A percentile compares a stretch with the other conserved stretches of the same genome.
These are phyloP conservation scores for Xanthostigma xanthostigma DNA, from an alignment of 2,888 invertebrate genomes.

Conservation along the genomic window DNA sequence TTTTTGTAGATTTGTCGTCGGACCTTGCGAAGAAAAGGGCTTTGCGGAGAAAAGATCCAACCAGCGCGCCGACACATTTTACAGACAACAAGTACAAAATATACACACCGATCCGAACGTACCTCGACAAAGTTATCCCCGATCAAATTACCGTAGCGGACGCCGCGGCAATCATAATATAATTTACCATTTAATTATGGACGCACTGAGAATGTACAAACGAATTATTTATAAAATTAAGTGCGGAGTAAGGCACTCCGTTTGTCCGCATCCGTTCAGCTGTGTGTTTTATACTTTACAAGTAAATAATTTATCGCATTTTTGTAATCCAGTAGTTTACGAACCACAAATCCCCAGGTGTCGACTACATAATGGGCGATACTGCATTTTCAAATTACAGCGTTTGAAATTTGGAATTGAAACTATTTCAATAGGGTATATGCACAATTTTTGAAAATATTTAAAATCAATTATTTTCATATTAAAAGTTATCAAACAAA, in stretches of 20 bases:
- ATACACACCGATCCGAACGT: conserved; percentile 1
- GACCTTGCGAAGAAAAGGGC: conserved; percentile 40
- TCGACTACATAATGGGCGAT: too few relatives aligned
- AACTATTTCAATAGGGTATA: too few relatives aligned
- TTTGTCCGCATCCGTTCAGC: conserved; percentile 47
- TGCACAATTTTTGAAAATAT: too few relatives aligned
- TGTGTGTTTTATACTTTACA: conserved; percentile 41
- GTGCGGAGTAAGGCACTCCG: conserved; percentile 29
- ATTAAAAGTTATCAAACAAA: too few relatives aligned
- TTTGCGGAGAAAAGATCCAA: conserved; percentile 19
- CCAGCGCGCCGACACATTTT: conserved; percentile 18
- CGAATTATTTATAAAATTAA: conserved; percentile 33
- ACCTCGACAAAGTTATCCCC: not conserved
- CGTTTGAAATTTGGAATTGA: not conserved
- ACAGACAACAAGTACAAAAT: conserved; percentile 18
- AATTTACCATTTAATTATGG: conserved; percentile 25
- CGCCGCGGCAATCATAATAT: conserved; percentile 17
- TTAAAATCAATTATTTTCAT: too few relatives aligned
- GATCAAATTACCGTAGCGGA: not conserved
- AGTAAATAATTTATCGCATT: conserved; percentile 22
- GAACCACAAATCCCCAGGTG: too few relatives aligned
- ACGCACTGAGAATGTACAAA: conserved; percentile 30
- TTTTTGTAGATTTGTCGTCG: conserved; percentile 38
- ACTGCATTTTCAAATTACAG: conserved; percentile 10
- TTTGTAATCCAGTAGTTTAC: not conserved